Evolutionary conservation across 2,113 vertebrate species (phyloP), one percentile per base, ranked within the genome.

Genomic region (Pteronura brasiliensis): DNA sequence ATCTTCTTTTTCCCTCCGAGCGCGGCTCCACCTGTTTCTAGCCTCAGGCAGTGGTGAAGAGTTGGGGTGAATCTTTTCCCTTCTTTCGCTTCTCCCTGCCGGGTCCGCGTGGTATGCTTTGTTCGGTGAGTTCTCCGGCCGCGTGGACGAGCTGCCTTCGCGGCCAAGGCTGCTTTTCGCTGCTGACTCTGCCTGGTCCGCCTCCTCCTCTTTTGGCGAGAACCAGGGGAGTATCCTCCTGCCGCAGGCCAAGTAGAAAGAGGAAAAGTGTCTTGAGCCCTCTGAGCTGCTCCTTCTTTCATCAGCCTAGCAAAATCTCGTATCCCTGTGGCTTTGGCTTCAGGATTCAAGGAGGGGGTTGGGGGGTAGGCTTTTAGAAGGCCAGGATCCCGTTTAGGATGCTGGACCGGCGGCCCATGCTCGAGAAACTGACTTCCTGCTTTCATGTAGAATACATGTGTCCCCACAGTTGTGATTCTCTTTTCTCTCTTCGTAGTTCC

Each of bases 1-100:
- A 7, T 49, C 87, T 9, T 39, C 29, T 57, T 25, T 31, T 55
- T 34, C 1, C 55, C 31, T 20, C 7, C 0, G 0, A 87, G 74
- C 55, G 65, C 88, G 61, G 55, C 90, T 81, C 96, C 97, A 96
- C 96, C 97, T 98, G 97, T 76, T 79, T 84, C 10, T 7, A 1
- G 94, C 92, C 52, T 34, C 65, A 4, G 94, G 89, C 94, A 1
- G 89, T 14, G 76, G 47, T 0, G 87, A n/a, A 21, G 90, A 57
- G 29, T 72, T 0, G 72, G 31, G 20, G 39, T 12, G 42, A 17
- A 2, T 21, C 82, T 59, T 21, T 21, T 4, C 61, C 57, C 27
- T 11, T 17, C 10, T 13, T 1, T 17, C 15, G 17, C 21, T 77
- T 4, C 86, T 63, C 39, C 77, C n/a, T 44, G 0, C 31, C 67